Conservation (phyloP, 1,140 invertebrate genomes). For the Musca domestica region DNA sequence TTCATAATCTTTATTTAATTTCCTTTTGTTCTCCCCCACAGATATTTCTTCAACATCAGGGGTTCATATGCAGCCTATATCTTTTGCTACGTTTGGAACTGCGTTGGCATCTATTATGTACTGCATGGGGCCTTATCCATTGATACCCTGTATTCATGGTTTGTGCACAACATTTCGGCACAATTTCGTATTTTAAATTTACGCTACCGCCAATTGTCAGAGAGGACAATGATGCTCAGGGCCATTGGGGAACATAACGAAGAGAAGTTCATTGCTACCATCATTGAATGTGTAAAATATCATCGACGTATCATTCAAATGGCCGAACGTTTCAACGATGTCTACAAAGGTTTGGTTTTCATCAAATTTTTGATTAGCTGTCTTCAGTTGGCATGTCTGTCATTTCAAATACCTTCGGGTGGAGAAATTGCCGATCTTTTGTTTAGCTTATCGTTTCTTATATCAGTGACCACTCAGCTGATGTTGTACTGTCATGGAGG, state of each 20-base stretch:
- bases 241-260: background rate
- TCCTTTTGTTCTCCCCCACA: no score
- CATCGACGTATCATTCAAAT: background rate
- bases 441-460: background rate
- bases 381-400: background rate
- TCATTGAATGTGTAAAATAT: background rate
- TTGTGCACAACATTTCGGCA: background rate
- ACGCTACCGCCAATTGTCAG: background rate
- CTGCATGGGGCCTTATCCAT: background rate
- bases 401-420: background rate
- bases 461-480: background rate
- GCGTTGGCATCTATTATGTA: background rate
- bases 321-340: background rate
- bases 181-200: conserved; percentile 18
- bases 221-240: no score
- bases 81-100: background rate
- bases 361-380: background rate
- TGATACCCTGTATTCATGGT: conserved; percentile 2
- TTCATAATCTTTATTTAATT: no score
- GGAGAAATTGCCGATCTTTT: background rate
- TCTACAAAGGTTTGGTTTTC: background rate
- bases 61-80: background rate
- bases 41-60: no score
- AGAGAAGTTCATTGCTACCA: background rate
- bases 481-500: conserved; percentile 5